Percentiles rank a stretch among this genome's conserved stretches.
Evolutionary conservation across 2,888 invertebrate genomes (phyloP).

Genomic region (Sphinx pinastri): DNA sequence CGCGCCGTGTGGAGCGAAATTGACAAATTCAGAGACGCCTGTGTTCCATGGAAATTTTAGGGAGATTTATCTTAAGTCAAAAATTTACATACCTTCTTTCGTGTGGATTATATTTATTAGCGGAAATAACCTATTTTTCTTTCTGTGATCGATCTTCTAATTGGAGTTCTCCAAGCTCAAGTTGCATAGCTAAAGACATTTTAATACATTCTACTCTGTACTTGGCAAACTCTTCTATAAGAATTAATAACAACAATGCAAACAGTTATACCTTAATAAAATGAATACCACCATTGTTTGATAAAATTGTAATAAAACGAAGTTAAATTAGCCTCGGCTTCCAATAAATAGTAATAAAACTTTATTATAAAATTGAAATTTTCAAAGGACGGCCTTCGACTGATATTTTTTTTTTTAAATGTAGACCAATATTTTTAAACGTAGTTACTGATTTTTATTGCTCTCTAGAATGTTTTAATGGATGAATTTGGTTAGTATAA

Average conservation of each 20-base stretch:
- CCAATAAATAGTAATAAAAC: constrained; percentile 30
- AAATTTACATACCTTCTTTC: constrained; percentile 38
- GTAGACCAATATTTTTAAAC: background rate
- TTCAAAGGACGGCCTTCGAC: background rate
- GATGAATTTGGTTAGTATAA: too few relatives aligned
- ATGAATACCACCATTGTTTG: constrained; percentile 35
- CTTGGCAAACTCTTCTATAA: too few relatives aligned
- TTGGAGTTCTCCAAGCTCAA: too few relatives aligned
- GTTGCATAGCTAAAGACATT: too few relatives aligned
- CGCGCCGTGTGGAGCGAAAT: constrained; percentile 46
- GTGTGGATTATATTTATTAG: constrained; percentile 32
- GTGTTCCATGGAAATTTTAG: constrained; percentile 27
- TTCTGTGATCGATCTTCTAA: background rate
- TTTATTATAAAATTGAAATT: constrained; percentile 20
- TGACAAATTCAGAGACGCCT: constrained; percentile 48
- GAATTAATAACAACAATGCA: too few relatives aligned
- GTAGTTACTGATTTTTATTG: background rate
- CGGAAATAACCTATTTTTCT: constrained; percentile 12
- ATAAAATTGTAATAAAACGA: constrained; percentile 33
- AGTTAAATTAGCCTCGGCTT: constrained; percentile 28
- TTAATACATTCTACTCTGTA: too few relatives aligned
- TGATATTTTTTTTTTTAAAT: background rate
- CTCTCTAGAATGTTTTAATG: too few relatives aligned
- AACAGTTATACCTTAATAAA: too few relatives aligned
- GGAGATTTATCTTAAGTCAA: constrained; percentile 34